Base-by-base conservation (phyloP, 2,113 vertebrate species). In the Camarhynchus parvulus region DNA sequence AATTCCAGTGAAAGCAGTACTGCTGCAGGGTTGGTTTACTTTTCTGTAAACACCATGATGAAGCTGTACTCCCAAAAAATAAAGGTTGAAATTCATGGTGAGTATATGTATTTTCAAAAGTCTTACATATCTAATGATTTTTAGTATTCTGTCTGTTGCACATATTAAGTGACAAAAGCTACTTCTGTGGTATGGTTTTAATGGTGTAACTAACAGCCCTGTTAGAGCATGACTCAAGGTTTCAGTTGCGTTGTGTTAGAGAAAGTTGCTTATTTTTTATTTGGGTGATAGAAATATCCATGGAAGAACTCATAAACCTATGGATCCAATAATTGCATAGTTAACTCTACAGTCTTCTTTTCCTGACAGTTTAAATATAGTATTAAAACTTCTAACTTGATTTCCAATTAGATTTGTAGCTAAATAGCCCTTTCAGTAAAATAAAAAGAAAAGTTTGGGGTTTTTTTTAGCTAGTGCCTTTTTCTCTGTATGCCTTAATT, bases 401-500 rank as follows among this genome's bases (percentile, higher is more conserved):
- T 70, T 77, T 89, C 33, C 46, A 63, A 6, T 56, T 91, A 0
- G 0, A 35, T 63, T 68, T 67, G n/a, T 70, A 83, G 42, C 89
- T 92, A n/a, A 95, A 47, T 23, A 46, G 23, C 59, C 44, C 23
- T 69, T 87, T 84, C 33, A 70, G 33, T 86, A 52, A 55, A 70
- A 87, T 64, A 89, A 74, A 49, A 52, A 28, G 13, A 76, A 73
- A 95, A 92, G 59, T 72, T 67, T 94, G 80, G 58, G 33, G 28
- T n/a, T 87, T 94, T 92, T 92, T 97, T 97, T 83, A 90, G 50
- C 88, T 97, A 94, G 96, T 97, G 97, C 97, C 97, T 97, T 97
- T 97, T 97, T 95, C 90, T 97, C 90, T 96, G 35, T 97, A 97
- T 97, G 97, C 97, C 97, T 98, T 98, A 98, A 94, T 96, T 98